Conservation (phyloP, 2,797 vertebrate species). For the Lutjanus campechanus region DNA sequence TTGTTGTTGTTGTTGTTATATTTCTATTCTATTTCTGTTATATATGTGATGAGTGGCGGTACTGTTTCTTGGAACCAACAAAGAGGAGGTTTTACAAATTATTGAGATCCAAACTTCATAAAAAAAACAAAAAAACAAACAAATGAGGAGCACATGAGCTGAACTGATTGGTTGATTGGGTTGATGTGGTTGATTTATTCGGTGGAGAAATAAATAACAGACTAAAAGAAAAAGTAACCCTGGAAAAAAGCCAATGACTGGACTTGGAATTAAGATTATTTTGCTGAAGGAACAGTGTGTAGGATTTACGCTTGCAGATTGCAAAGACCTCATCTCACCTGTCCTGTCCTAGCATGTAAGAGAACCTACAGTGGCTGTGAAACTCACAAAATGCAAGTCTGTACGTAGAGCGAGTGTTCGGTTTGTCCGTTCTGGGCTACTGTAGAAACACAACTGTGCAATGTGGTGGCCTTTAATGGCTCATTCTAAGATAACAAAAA, state of each 20-base stretch:
- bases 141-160: background rate
- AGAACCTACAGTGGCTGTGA: no score
- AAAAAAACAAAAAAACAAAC: no score
- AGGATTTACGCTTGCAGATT: no score
- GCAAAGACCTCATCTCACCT: no score
- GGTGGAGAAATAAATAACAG: background rate
- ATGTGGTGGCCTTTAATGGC: no score
- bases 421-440: no score
- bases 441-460: no score
- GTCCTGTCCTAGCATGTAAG: no score
- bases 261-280: background rate
- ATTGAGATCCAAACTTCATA: background rate
- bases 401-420: no score
- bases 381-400: no score
- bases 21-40: background rate
- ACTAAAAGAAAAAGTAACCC: background rate
- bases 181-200: background rate
- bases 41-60: no score
- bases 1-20: background rate
- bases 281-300: background rate
- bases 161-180: background rate
- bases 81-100: background rate
- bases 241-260: background rate
- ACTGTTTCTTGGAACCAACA: background rate
- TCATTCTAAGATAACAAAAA: no score